Percentiles rank a stretch among this genome's conserved stretches.
phyloP scores from a whole-genome alignment of 2,888 invertebrate genomes.

The Spilarctia lutea region DNA sequence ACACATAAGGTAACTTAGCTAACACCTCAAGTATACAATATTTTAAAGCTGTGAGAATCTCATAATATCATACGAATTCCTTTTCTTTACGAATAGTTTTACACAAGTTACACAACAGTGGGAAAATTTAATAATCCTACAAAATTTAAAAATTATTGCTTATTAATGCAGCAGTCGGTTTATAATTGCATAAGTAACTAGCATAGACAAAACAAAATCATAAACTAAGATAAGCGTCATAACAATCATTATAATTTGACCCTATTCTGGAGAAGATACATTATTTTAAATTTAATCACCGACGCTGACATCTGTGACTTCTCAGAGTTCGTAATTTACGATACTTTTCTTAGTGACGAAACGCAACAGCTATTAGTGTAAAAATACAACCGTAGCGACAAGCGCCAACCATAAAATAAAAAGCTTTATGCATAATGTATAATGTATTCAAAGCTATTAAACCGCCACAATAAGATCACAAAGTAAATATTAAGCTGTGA shows the following conservation, averaged over 20 bases:
- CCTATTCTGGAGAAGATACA: slow-evolving; percentile 45
- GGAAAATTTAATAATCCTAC: neutral
- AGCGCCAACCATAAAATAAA: slow-evolving; percentile 29
- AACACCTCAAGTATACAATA: neutral
- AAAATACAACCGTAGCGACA: slow-evolving; percentile 47
- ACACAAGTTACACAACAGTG: neutral
- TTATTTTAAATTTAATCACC: slow-evolving; percentile 48
- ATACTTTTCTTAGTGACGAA: slow-evolving; percentile 46
- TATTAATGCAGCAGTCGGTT: neutral
- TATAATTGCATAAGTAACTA: neutral
- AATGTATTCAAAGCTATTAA: slow-evolving; percentile 7
- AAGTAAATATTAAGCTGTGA: slow-evolving; percentile 62
- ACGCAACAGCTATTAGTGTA: slow-evolving; percentile 35
- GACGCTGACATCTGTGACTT: slow-evolving; percentile 40
- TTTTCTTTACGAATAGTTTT: neutral
- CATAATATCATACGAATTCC: neutral
- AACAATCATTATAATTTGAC: slow-evolving; percentile 45
- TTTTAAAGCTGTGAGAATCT: neutral
- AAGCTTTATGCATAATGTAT: slow-evolving; percentile 6
- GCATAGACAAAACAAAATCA: slow-evolving; percentile 11
- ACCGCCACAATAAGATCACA: slow-evolving; percentile 57
- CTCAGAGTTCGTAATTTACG: slow-evolving; percentile 47
- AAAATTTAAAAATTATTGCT: neutral
- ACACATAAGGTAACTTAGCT: neutral
- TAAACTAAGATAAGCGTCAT: slow-evolving; percentile 18